Percentiles rank a stretch among this genome's conserved stretches.
Conservation (phyloP, 2,797 vertebrate species). For the Xerus rutilus region DNA sequence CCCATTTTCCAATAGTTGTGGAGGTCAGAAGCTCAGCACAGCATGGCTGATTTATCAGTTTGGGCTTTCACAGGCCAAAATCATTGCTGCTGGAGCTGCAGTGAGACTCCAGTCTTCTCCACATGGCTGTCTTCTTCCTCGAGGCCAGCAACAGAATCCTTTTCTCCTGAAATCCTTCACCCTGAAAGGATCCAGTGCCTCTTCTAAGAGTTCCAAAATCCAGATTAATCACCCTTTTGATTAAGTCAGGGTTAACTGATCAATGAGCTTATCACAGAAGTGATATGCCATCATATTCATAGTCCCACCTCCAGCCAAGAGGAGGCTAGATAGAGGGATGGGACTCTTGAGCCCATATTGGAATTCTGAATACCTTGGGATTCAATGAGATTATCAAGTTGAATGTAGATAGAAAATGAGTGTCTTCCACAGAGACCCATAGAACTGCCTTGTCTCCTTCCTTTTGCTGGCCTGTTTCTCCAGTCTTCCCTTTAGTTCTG, state of each 20-base stretch:
- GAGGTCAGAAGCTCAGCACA: background rate
- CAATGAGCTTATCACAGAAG: background rate
- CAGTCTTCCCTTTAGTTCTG: background rate
- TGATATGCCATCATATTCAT: background rate
- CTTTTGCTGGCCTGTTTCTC: background rate
- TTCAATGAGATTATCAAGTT: background rate
- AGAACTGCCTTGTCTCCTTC: background rate
- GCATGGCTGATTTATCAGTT: background rate
- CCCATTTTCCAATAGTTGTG: background rate
- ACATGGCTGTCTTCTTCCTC: background rate
- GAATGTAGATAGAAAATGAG: background rate
- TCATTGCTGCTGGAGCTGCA: background rate
- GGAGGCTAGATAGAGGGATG: background rate
- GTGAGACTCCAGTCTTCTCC: background rate
- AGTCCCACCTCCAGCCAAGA: background rate
- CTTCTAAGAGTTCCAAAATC: background rate
- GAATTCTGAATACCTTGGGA: background rate
- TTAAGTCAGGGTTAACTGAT: constrained; percentile 19
- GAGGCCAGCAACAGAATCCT: background rate
- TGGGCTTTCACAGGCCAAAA: background rate
- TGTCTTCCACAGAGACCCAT: background rate
- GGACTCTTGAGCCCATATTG: background rate
- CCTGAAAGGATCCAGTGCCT: background rate
- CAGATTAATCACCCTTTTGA: background rate
- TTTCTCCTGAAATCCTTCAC: background rate